Evolutionary conservation across 2,888 invertebrate genomes (phyloP), one percentile per base, ranked within the genome.

Genomic region (Eupithecia inturbata): DNA sequence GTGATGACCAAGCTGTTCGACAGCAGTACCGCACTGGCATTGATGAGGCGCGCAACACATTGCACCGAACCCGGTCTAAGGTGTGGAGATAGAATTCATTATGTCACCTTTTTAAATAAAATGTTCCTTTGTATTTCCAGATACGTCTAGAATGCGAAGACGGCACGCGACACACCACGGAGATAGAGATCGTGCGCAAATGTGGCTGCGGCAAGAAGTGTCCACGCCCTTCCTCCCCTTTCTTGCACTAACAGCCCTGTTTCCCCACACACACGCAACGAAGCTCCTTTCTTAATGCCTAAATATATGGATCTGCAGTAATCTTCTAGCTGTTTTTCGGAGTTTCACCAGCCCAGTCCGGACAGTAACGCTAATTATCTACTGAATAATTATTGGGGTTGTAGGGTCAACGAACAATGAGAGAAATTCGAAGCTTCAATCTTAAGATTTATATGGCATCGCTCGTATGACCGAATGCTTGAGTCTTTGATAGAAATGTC

Each of bases 141-240:
- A 96, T 97, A 80, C 97, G 98, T 83, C 96, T 99, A 83, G 96
- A 98, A 84, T 99, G 99, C 95, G 96, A 97, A 80, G 98, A 99
- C 89, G 98, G 99, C 80, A 97, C 97, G 74, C 97, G 98, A 78
- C 99, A 98, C 95, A 98, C 98, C 92, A 98, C 98, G 95, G 98
- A 99, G 88, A 97, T 99, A 87, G 99, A 99, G 88, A 97, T 99
- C 91, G 98, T 99, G 88, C 97, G 99, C 89, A 99, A 99, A 92
- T 99, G 99, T 94, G 98, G 98, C 82, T 99, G 99, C 95, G 97
- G 97, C 84, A 97, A 98, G 95, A 98, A 98, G 95, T 98, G 98
- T 78, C 76, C 85, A 10, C 80, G 90, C 36, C 22, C 66, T 53
- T 85, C 75, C 68, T 80, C 83, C 70, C 91, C 92, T 45, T 92